Evolutionary conservation across 2,797 vertebrate genomes (phyloP).

Genomic region (Hafferia zeledoni): DNA sequence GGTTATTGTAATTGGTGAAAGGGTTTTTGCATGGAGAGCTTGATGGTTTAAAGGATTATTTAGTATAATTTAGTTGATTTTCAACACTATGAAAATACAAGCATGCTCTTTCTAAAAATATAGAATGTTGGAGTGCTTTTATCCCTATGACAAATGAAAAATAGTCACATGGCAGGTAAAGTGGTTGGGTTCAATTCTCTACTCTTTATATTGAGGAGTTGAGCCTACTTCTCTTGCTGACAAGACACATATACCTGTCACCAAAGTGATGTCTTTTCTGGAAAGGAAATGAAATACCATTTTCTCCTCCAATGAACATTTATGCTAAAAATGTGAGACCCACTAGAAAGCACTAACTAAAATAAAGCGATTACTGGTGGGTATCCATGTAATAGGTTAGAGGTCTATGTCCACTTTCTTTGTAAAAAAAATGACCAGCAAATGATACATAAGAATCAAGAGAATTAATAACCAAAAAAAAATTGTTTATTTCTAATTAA

Average conservation of each 20-base stretch:
- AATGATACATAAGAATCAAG: neutral
- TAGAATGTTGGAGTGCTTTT: neutral
- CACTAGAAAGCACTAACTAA: neutral
- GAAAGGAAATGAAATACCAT: neutral
- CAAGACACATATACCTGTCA: neutral
- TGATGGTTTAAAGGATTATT: neutral
- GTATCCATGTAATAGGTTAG: neutral
- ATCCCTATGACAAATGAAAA: neutral
- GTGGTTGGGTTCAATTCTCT: neutral
- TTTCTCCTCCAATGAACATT: neutral
- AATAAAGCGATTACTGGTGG: neutral
- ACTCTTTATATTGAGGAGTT: accelerated
- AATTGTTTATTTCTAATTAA: neutral
- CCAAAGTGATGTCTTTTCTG: neutral
- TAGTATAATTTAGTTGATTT: neutral
- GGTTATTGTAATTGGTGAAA: neutral
- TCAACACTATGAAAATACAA: neutral
- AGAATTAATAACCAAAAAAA: neutral
- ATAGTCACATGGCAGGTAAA: neutral
- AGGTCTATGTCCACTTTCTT: neutral
- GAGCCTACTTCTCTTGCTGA: neutral
- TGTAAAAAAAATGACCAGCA: neutral
- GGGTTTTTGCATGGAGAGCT: neutral
- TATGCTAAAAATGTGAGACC: neutral
- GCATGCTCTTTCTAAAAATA: neutral